Base-by-base conservation (phyloP, 2,797 vertebrate species). In the Acanthurus lineatus region DNA sequence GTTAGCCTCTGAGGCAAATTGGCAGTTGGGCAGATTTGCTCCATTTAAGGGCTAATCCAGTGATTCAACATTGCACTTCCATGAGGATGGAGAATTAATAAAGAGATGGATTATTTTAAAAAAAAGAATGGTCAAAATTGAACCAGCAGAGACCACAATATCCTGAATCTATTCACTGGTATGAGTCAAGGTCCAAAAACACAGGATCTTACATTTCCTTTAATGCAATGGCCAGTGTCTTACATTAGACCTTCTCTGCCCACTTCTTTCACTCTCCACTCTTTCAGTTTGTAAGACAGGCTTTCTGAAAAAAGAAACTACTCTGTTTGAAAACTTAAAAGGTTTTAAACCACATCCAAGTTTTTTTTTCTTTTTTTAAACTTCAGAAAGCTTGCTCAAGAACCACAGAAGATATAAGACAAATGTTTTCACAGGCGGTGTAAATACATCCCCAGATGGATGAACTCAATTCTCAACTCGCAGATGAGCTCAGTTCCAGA, bases 381-480 rank as follows among this genome's bases (percentile, higher is more conserved):
- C n/a, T 16, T 38, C 42, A 19, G 15, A 42, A 56, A 14, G 10
- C 40, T 20, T 19, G 16, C 53, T 12, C 52, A 52, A 9, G 40
- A 40, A 10, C 40, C 40, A 35, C 19, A 59, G 32, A 60, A 49
- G 68, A 59, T 15, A 45, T 48, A 3, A 69, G 7, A 14, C 44
- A 48, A 59, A 69, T 40, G 32, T 51, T 60, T 70, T 60, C 32
- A 40, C 45, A 70, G 68, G 20, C 3, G 22, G 22, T 62, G 38
- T 61, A 22, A 61, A 60, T 40, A 40, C 40, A 40, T 40, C 40
- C 40, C 7, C 40, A 40, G 40, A 40, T 40, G 40, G 40, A 40
- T 2, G 40, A 10, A 40, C 8, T 9, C 40, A 40, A 8, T 40
- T 40, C 40, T 40, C 40, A 40, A 40, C 40, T 40, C 40, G 4